Evolutionary conservation across 2,888 invertebrate species (phyloP), one percentile per base, ranked within the genome.

Genomic region (Drosophila niveifrons): DNA sequence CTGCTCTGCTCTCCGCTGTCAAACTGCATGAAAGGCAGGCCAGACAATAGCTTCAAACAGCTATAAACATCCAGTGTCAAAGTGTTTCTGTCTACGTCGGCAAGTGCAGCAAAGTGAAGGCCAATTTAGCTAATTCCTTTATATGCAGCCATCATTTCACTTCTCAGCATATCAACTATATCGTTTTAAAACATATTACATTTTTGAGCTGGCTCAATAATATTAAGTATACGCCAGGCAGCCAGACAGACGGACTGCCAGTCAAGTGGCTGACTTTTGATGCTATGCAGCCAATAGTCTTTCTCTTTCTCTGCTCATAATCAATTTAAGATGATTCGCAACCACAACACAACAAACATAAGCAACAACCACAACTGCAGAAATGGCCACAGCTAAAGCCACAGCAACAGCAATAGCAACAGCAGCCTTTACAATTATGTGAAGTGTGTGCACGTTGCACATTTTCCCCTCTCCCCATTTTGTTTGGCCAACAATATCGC

Each of bases 321-420:
- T 86, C 87, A 83, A 83, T 83, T 83, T 86, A 83, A 83, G 62
- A 68, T 61, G 79, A 81, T 48, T 50, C 59, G 48, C 44, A 43
- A 53, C 61, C 68, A 34, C 62, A 61, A 74, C 15, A 55, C 53
- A 66, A 31, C 58, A 57, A 57, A 15, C 62, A 62, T 8, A 29
- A 53, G 4, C 39, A 41, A 43, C 36, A 41, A 28, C 23, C 43
- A 48, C 43, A 29, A 29, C 39, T n/a, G 36, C 36, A 36, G 36
- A 36, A 36, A 36, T 36, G 36, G 36, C 36, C 36, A 36, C n/a
- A 36, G 36, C 36, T n/a, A 36, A 11, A n/a, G n/a, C 36, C 34
- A 31, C 23, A 23, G 6, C 23, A 23, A 8, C 7, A 53, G 29
- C 73, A 55, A 53, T 48, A 55, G 13, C 62, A 67, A 41, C 18